Conservation (phyloP, 2,797 vertebrate species). For the Mormyrus proboscirostris region DNA sequence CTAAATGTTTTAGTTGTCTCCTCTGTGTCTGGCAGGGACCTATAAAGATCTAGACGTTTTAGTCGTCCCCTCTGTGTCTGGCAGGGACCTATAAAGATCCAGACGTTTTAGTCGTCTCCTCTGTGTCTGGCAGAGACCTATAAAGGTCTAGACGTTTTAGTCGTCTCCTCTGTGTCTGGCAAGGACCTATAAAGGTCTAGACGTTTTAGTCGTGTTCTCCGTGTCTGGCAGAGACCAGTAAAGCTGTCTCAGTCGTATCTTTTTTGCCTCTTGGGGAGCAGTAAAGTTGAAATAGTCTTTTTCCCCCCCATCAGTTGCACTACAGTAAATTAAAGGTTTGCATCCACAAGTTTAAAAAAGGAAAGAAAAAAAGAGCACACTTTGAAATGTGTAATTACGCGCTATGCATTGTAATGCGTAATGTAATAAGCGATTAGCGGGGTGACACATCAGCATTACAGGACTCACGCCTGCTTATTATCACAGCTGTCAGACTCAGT, state of each 20-base stretch:
- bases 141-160: background rate
- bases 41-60: background rate
- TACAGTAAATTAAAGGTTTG: slow-evolving; percentile 14
- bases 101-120: background rate
- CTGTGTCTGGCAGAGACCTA: background rate
- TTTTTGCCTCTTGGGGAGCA: background rate
- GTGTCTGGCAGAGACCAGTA: background rate
- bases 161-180: background rate
- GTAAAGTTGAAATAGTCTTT: background rate
- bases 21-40: background rate
- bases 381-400: slow-evolving; percentile 24
- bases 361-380: background rate
- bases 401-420: background rate
- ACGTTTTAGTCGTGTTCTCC: background rate
- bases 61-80: background rate
- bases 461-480: slow-evolving; percentile 8
- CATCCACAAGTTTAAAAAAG: background rate
- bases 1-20: background rate
- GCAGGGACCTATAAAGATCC: background rate
- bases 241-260: background rate
- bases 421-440: slow-evolving; percentile 24
- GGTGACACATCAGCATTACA: slow-evolving; percentile 4
- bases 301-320: background rate
- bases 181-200: background rate
- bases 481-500: background rate